Conservation (phyloP, 2,797 vertebrate species). For the Holocentrus rufus region DNA sequence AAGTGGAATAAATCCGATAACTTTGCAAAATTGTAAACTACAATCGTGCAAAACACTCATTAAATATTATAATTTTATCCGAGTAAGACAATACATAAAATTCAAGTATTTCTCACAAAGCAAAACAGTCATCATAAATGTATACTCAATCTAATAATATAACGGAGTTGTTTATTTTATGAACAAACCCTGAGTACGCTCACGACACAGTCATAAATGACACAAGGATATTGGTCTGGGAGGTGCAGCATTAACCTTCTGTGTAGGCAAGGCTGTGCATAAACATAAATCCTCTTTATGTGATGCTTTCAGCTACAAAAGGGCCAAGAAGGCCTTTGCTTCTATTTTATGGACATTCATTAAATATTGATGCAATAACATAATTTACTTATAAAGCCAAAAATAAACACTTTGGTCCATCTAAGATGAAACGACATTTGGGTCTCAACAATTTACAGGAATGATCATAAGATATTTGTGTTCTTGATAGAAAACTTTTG, state of each 20-base stretch:
- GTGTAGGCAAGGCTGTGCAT: slow-evolving; percentile 40
- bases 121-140: slow-evolving; percentile 42
- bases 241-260: slow-evolving; percentile 44
- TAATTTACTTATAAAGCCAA: slow-evolving; percentile 28
- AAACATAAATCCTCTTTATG: slow-evolving; percentile 31
- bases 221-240: slow-evolving; percentile 31
- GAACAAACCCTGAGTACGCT: slow-evolving; percentile 69
- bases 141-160: slow-evolving; percentile 43
- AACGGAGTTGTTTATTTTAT: slow-evolving; percentile 39
- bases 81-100: slow-evolving; percentile 59
- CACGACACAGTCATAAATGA: slow-evolving; percentile 52
- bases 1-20: slow-evolving; percentile 49
- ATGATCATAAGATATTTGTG: slow-evolving; percentile 27
- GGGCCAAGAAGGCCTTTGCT: background rate
- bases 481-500: slow-evolving; percentile 36
- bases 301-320: slow-evolving; percentile 61
- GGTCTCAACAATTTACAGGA: slow-evolving; percentile 42
- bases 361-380: slow-evolving; percentile 52
- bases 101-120: slow-evolving; percentile 72
- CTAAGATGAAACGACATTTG: slow-evolving; percentile 39
- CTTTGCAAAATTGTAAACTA: slow-evolving; percentile 52
- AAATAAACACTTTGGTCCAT: slow-evolving; percentile 55
- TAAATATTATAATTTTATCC: slow-evolving; percentile 44
- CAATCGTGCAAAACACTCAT: slow-evolving; percentile 54
- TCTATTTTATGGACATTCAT: slow-evolving; percentile 33